These are phyloP conservation scores for Xanthorhoe designata DNA, from an alignment of 2,888 invertebrate genomes.

Conservation along the genomic window DNA sequence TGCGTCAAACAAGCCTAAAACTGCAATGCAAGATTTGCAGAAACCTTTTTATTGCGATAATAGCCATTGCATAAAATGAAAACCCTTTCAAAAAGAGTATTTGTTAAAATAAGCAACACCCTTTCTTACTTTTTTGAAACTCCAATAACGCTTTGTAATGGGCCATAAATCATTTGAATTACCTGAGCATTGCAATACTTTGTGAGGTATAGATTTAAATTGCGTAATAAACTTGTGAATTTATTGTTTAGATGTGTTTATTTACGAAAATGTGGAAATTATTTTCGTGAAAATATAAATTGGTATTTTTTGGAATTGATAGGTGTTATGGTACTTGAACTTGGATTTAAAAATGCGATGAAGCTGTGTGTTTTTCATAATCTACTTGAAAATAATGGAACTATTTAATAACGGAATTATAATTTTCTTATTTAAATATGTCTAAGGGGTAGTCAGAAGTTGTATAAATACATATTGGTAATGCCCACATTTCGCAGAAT, in stretches of 20 bases:
- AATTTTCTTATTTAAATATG: too few relatives aligned
- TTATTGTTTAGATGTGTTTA: slow-evolving; percentile 43
- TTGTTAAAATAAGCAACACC: slow-evolving; percentile 33
- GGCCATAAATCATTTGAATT: slow-evolving; percentile 70
- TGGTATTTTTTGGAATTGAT: slow-evolving; percentile 8
- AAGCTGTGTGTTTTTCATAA: background rate
- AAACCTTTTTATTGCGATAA: background rate
- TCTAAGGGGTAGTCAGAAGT: too few relatives aligned
- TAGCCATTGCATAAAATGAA: background rate
- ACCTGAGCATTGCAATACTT: slow-evolving; percentile 69
- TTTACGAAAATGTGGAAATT: slow-evolving; percentile 26
- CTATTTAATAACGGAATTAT: too few relatives aligned
- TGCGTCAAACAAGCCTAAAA: too few relatives aligned
- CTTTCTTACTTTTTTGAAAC: slow-evolving; percentile 56
- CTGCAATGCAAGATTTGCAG: background rate
- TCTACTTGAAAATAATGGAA: too few relatives aligned
- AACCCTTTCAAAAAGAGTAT: slow-evolving; percentile 16
- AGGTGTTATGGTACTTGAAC: background rate
- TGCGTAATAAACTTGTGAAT: slow-evolving; percentile 46
- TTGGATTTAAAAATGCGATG: background rate
- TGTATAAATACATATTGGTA: too few relatives aligned
- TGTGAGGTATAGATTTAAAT: slow-evolving; percentile 62
- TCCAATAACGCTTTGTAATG: slow-evolving; percentile 69
- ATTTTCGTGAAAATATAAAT: slow-evolving; percentile 9
- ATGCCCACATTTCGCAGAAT: too few relatives aligned